Conservation (phyloP, 2,113 vertebrate genomes). For the Sphaerodactylus townsendi region DNA sequence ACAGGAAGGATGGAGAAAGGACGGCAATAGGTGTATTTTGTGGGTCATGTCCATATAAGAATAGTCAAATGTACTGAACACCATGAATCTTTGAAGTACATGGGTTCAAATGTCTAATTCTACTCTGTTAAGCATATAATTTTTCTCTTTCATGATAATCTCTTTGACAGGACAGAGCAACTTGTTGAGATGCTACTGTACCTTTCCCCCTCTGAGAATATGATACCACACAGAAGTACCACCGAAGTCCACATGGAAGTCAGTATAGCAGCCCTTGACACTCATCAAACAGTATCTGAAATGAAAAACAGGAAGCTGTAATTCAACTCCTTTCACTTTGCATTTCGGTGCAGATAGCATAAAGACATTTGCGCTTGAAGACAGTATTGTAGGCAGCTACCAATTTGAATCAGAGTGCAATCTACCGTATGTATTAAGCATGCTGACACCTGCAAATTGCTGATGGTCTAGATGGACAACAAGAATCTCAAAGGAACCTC, state of each 20-base stretch:
- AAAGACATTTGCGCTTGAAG: background rate
- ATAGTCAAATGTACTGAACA: background rate
- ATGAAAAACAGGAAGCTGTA: slow-evolving; percentile 19
- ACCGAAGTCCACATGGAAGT: slow-evolving; percentile 98
- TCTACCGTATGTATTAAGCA: background rate
- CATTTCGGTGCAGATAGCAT: background rate
- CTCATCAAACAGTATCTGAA: slow-evolving; percentile 98
- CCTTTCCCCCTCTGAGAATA: slow-evolving; percentile 95
- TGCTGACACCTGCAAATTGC: background rate
- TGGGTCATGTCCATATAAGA: too few relatives aligned
- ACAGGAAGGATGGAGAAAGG: too few relatives aligned
- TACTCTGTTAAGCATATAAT: background rate
- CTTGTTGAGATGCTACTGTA: slow-evolving; percentile 48
- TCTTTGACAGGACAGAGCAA: background rate
- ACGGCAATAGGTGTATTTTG: too few relatives aligned
- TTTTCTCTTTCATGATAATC: background rate
- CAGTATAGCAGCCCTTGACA: slow-evolving; percentile 97
- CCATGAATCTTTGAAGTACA: background rate
- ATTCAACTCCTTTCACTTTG: accelerated
- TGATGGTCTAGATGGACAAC: background rate
- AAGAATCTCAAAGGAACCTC: background rate
- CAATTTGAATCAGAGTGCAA: background rate
- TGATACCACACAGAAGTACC: slow-evolving; percentile 99
- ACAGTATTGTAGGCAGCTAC: background rate
- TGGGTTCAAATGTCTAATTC: background rate